Base-by-base conservation (phyloP, 2,113 vertebrate species). In the Camelus bactrianus region DNA sequence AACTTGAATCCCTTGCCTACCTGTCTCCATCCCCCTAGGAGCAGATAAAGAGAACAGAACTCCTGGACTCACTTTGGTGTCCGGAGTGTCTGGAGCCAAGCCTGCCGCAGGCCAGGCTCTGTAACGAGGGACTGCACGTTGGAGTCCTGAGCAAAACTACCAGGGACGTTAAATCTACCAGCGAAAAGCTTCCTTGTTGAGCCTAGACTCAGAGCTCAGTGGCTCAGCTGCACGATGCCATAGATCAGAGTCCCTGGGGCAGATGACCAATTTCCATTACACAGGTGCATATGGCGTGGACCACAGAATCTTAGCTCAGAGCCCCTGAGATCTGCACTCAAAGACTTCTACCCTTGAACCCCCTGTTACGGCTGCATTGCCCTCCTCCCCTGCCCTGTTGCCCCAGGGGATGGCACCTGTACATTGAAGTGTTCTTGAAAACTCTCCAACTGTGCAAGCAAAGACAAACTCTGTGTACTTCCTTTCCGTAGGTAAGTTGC, bases 11-110 rank as follows among this genome's bases (percentile, higher is more conserved):
- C 28, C 32, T 5, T 35, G 6, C 26, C 60, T 82, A 13, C 48
- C 65, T 15, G 42, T 8, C 70, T 50, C 60, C 32, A 5, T 42
- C 6, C 16, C 16, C 20, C 42, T 12, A 10, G 35, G 86, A 60
- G 5, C 54, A 58, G 42, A 38, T 32, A 46, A 65, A 60, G n/a
- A 77, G 50, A 62, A 3, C 52, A 26, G 5, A 54, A 17, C 38
- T 24, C 0, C 8, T 4, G 4, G 2, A 2, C n/a, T 38, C 20
- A 10, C 4, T 50, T 4, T 12, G 0, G 28, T 8, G 17, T 2
- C 90, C 35, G 20, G 20, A 60, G 1, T 35, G 50, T 24, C 14
- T 7, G 7, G 35, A 22, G 22, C 81, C 24, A 14, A 15, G 32
- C 62, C 30, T 3, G 77, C 32, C 14, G 3, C 12, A 52, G 3